Base-by-base conservation (phyloP, 2,888 invertebrate species). In the Drosophila trichaetosa region DNA sequence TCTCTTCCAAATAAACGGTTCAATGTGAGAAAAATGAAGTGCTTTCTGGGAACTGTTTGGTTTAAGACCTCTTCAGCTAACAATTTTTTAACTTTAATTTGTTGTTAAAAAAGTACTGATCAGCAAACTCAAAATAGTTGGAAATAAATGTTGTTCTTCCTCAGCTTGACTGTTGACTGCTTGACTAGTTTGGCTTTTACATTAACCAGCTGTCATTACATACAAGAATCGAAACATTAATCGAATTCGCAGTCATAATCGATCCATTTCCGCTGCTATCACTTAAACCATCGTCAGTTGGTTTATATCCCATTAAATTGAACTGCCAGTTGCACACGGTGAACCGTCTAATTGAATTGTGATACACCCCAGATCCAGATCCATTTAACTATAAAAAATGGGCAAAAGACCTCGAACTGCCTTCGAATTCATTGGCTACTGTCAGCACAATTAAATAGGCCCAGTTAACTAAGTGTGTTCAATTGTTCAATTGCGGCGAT, bases 271-370 rank as follows among this genome's bases (percentile, higher is more conserved):
- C 66, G 33, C 13, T 36, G 34, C 11, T 31, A 21, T 31, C 34
- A 42, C 2, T 34, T 33, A 2, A 27, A 21, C 24, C 6, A 53
- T 38, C 33, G 31, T 1, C 46, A 24, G 34, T 34, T 69, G 11
- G 27, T 36, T 42, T 36, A 59, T 60, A 69, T 18, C 40, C 36
- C 8, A 31, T 40, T 29, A 16, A 69, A 40, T 51, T 69, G n/a
- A 3, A 4, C 40, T 53, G 58, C 24, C 69, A 59, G 59, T 31
- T 21, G n/a, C 13, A 24, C 16, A 27, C 54, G 54, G 27, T 42
- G 59, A 66, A 48, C 36, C 72, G 52, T 66, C 65, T 89, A 84
- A 83, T 88, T 83, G 78, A 87, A 89, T 86, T 83, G 84, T 81
- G 73, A 69, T 67, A 79, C 49, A n/a, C 61, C 54, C 40, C 24